Evolutionary conservation across 35 echinoderm and acorn worm species (phyloP), one percentile per base, ranked within the genome.

Genomic region (Acanthaster planci): DNA sequence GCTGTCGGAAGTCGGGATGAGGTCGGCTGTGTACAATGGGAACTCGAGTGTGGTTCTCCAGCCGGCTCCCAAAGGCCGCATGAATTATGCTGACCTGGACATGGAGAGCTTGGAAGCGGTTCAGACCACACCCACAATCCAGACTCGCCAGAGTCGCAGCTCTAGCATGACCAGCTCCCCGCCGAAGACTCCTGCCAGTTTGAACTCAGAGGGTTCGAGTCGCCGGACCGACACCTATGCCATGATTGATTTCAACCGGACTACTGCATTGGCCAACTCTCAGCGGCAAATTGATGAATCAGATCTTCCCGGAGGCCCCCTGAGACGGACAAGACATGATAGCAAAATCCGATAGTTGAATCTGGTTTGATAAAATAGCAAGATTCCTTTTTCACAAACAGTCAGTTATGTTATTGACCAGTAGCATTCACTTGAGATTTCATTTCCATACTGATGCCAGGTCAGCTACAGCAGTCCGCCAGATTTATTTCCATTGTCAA

Each of bases 71-170:
- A 99, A 99, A 31, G 88, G 92, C 7, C 90, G 90, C 60, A 82
- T 99, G 22, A 93, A 99, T 42, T 99, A 99, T 40, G 86, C 91
- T 55, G 86, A 99, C 64, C 80, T 99, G 7, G 96, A 93, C 4
- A 88, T 98, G 15, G 95, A 94, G 39, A 84, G 60, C 4, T 39
- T 89, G 76, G 88, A 84, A 10, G 87, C 68, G 39, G 77, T 86
- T 30, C 53, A 77, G 22, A 37, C 60, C 40, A 78, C 85, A 18
- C 76, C 80, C 16, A 30, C 55, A 0, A 2, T 86, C 40, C 39
- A 55, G 26, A 26, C 52, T 21, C 51, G 82, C 35, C 81, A 81
- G 21, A 86, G 84, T 23, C 40, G 89, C 15, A 94, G 91, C 39
- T 90, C 88, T 18, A 93, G 95, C 30, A 82, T 90, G 23, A 78